A percentile compares a stretch with the other conserved stretches of the same genome.
phyloP scores from a whole-genome alignment of 1,140 invertebrate species.

The Drosophila tropicalis region DNA sequence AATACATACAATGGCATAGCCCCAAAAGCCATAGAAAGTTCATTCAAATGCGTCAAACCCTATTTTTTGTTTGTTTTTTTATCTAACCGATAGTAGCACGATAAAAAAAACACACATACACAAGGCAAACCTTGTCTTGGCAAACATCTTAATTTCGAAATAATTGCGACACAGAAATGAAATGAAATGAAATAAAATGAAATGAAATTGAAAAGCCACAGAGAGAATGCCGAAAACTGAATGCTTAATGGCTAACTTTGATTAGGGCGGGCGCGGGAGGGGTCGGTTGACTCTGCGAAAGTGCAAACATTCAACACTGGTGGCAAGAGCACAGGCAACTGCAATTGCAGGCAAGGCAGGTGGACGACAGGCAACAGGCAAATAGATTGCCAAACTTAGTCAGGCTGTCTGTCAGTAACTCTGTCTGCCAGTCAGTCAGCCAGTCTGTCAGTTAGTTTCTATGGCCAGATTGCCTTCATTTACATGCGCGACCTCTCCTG shows the following conservation, averaged over 20 bases:
- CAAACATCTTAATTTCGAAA: constrained; percentile 78
- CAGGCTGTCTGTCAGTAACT: constrained; percentile 23
- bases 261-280: constrained; percentile 28
- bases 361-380: constrained; percentile 37
- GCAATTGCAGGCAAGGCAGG: constrained; percentile 58
- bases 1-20: constrained; percentile 37
- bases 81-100: constrained; percentile 35
- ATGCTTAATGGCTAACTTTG: constrained; percentile 43
- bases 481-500: constrained; percentile 52
- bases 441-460: constrained; percentile 1
- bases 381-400: constrained; percentile 47
- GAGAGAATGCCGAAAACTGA: constrained; percentile 26
- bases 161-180: constrained; percentile 62
- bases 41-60: constrained; percentile 24
- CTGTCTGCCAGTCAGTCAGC: not conserved
- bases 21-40: constrained; percentile 58
- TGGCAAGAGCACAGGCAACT: constrained; percentile 53
- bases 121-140: constrained; percentile 29
- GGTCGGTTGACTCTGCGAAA: constrained; percentile 44
- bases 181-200: constrained; percentile 43
- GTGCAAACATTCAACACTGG: constrained; percentile 78
- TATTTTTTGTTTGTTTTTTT: constrained; percentile 26
- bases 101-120: constrained; percentile 27
- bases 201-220: constrained; percentile 67
- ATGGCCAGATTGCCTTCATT: constrained; percentile 32